A percentile compares a stretch with the other conserved stretches of the same genome.
Evolutionary conservation across 2,888 invertebrate genomes (phyloP).

Genomic region (Rambutsinella grinnellia): DNA sequence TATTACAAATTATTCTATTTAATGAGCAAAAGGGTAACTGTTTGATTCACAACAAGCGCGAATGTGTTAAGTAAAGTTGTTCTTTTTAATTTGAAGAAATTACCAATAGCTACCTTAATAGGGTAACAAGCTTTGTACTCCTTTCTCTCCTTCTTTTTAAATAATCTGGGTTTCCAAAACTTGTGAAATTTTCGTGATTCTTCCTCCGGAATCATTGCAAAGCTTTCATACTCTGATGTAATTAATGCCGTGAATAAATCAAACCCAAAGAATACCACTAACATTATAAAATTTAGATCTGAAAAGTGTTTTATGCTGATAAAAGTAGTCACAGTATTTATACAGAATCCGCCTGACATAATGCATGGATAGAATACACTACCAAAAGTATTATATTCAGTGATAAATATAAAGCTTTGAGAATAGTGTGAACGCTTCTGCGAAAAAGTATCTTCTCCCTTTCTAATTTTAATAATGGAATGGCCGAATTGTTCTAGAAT

Average conservation of each 20-base stretch:
- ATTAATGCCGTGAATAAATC: background rate
- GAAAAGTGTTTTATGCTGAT: background rate
- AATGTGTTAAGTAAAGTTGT: background rate
- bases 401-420: background rate
- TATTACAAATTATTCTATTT: too few relatives aligned
- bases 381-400: background rate
- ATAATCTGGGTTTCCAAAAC: background rate
- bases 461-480: background rate
- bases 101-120: background rate
- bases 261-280: background rate
- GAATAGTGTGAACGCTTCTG: background rate
- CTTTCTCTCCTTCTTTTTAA: background rate
- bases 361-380: background rate
- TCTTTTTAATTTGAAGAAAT: background rate
- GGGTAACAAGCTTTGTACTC: background rate
- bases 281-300: background rate
- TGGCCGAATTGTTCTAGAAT: too few relatives aligned
- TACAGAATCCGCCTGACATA: background rate
- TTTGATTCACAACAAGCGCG: background rate
- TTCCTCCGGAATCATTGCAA: slow-evolving; percentile 4
- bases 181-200: background rate
- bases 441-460: background rate
- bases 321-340: background rate
- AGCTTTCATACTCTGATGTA: background rate
- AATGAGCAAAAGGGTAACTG: too few relatives aligned